These are phyloP conservation scores for Xylocopa sonorina DNA, from an alignment of 1,140 invertebrate species.

Conservation along the genomic window DNA sequence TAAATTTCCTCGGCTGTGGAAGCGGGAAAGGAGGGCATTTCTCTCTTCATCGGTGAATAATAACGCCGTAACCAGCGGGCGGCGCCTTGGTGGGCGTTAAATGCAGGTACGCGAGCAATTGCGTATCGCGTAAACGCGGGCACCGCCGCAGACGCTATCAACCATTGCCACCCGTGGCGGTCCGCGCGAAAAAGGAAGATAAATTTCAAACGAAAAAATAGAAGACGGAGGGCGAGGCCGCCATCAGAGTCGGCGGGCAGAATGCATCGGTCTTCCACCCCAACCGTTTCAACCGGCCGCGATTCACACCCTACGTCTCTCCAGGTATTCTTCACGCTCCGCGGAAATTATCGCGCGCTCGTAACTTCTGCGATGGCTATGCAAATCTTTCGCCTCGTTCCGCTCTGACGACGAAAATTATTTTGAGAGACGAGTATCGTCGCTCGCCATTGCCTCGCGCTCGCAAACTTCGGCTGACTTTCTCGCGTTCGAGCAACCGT, in stretches of 20 bases:
- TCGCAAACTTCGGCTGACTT: no score
- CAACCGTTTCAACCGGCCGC: neutral
- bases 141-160: conserved; percentile 52
- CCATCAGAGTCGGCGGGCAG: conserved; percentile 42
- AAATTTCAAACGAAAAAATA: conserved; percentile 50
- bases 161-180: conserved; percentile 42
- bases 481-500: no score
- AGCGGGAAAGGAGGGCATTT: neutral
- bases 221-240: conserved; percentile 17
- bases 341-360: conserved; percentile 59
- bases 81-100: conserved; percentile 47
- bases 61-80: conserved; percentile 19
- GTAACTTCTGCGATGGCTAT: conserved; percentile 41
- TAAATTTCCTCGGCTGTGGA: conserved; percentile 2
- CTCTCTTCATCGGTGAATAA: conserved; percentile 18
- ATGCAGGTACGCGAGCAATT: conserved; percentile 56
- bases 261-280: conserved; percentile 56
- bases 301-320: neutral
- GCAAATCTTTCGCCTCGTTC: conserved; percentile 38
- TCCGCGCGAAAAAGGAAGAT: conserved; percentile 47
- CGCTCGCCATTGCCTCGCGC: no score
- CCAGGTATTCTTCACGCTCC: conserved; percentile 52
- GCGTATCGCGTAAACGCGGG: conserved; percentile 56
- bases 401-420: neutral
- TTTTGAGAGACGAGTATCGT: no score